Evolutionary conservation across 2,113 vertebrate species (phyloP), one percentile per base, ranked within the genome.

Genomic region (Nothocercus nigrocapillus): DNA sequence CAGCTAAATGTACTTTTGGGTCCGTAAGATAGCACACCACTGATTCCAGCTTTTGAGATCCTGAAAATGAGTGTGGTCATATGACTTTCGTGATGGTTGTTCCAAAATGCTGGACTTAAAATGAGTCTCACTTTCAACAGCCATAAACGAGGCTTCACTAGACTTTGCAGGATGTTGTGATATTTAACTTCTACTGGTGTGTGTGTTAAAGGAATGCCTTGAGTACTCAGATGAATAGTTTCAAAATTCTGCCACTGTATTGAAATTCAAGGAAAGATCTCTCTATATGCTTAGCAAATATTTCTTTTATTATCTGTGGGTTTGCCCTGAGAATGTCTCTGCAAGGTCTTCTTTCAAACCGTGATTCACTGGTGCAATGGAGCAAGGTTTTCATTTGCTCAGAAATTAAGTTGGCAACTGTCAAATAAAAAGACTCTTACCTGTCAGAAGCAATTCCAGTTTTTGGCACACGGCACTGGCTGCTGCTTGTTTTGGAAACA

Each of bases 371-470:
- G 85, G 82, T 77, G 81, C 58, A 90, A 51, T 45, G 81, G 70
- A 77, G 86, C n/a, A 90, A 66, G 54, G 68, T 82, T 95, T 97
- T 94, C 77, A 25, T 96, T 95, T 96, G 76, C 89, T 94, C 40
- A 95, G 81, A 93, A 95, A 14, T 72, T 64, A 91, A 85, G 8
- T 82, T 96, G 95, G 92, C 72, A 95, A 51, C 13, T 63, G 27
- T 76, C 90, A 94, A 81, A 95, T 66, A 79, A 95, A 92, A 67
- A 87, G 24, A 78, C 58, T 79, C 61, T 85, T 94, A 96, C 96
- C 95, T 98, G 97, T 88, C 95, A 94, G 87, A 97, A 97, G 97
- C 69, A 42, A 93, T 97, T 92, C 93, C 79, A 81, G 36, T 1
- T 82, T 91, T 92, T 94, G 75, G 96, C 84, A 82, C n/a, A 34